These are phyloP conservation scores for Heteropelma amictum DNA, from an alignment of 2,888 invertebrate genomes.

Conservation along the genomic window DNA sequence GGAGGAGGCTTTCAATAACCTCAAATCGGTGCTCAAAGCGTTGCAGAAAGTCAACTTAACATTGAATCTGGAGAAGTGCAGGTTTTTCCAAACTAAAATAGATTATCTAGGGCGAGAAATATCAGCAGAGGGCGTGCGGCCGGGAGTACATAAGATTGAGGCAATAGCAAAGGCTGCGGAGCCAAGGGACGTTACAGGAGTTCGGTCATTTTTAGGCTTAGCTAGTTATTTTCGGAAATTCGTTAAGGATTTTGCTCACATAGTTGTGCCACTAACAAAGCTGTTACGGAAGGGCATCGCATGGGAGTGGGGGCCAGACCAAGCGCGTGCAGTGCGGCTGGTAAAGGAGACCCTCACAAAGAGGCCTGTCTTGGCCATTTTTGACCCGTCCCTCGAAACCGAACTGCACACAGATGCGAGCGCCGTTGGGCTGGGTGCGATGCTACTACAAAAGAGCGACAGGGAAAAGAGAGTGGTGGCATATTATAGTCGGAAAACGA, in stretches of 20 bases:
- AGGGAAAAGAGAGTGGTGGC: constrained; percentile 37
- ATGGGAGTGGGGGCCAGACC: constrained; percentile 58
- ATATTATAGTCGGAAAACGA: constrained; percentile 49
- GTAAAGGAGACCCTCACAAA: constrained; percentile 60
- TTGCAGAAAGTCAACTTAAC: constrained; percentile 56
- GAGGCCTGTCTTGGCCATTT: constrained; percentile 65
- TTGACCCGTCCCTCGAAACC: constrained; percentile 59
- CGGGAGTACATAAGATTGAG: constrained; percentile 53
- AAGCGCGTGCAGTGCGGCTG: constrained; percentile 61
- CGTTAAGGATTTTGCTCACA: constrained; percentile 59
- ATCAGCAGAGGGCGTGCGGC: constrained; percentile 55
- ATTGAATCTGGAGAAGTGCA: constrained; percentile 60
- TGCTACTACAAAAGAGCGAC: constrained; percentile 65
- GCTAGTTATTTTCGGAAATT: constrained; percentile 66
- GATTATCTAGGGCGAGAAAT: constrained; percentile 61
- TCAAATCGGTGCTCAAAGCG: constrained; percentile 56
- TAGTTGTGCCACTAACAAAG: constrained; percentile 62
- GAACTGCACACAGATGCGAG: constrained; percentile 72
- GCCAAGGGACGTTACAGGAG: constrained; percentile 59
- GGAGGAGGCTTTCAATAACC: constrained; percentile 55
- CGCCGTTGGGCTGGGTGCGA: constrained; percentile 65
- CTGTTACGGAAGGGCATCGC: constrained; percentile 59
- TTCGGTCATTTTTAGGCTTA: constrained; percentile 65
- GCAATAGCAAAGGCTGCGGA: constrained; percentile 52
- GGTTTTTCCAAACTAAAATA: constrained; percentile 41